These are phyloP conservation scores for Dipus sagitta DNA, from an alignment of 2,797 vertebrate species.

Conservation along the genomic window DNA sequence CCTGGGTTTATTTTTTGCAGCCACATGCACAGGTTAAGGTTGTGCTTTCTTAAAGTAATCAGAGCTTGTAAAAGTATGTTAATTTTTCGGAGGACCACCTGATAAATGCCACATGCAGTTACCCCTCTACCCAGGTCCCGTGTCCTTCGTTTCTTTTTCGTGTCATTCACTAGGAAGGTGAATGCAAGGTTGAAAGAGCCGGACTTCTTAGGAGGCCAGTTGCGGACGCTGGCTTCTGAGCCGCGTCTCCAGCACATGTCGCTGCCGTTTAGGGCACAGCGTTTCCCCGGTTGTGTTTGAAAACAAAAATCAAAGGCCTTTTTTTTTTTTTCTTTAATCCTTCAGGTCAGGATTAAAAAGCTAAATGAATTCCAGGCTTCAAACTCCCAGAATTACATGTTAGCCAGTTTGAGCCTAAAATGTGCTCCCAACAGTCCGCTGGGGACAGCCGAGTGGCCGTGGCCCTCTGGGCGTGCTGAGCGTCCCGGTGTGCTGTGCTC, in stretches of 20 bases:
- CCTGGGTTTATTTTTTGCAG: slow-evolving; percentile 43
- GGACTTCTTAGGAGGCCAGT: background rate
- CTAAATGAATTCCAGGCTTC: slow-evolving; percentile 67
- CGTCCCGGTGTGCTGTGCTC: background rate
- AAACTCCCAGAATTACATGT: slow-evolving; percentile 46
- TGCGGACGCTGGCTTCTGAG: slow-evolving; percentile 14
- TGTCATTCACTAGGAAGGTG: no score
- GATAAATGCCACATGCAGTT: background rate
- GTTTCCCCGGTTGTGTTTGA: slow-evolving; percentile 9
- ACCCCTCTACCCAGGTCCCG: background rate
- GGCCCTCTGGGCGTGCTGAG: background rate
- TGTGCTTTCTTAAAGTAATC: slow-evolving; percentile 34
- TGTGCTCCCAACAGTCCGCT: background rate
- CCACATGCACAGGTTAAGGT: background rate
- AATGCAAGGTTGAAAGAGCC: background rate
- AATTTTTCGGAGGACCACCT: background rate
- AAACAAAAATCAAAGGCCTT: slow-evolving; percentile 55
- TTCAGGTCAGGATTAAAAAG: slow-evolving; percentile 72
- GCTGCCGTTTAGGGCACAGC: slow-evolving; percentile 12
- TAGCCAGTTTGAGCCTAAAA: background rate
- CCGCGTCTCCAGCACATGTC: slow-evolving; percentile 50
- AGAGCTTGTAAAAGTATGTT: background rate
- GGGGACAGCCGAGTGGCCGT: background rate
- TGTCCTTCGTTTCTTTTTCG: background rate
- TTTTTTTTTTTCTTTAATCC: background rate